A percentile compares a stretch with the other conserved stretches of the same genome.
These are phyloP conservation scores for Burhinus oedicnemus DNA, from an alignment of 2,113 vertebrate species.

Conservation along the genomic window DNA sequence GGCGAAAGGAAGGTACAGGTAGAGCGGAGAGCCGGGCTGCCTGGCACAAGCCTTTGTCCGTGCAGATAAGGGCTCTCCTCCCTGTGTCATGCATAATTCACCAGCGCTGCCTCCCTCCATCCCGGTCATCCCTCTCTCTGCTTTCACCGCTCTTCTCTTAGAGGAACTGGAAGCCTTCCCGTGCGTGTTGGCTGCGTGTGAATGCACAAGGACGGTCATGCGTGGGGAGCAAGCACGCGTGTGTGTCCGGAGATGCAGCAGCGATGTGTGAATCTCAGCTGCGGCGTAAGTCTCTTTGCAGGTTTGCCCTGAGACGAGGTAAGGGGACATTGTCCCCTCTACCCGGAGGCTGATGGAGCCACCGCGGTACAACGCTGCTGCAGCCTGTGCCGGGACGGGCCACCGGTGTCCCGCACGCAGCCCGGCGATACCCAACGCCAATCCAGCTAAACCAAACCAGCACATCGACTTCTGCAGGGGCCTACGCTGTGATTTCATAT, in stretches of 20 bases:
- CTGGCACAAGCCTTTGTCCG: conserved; percentile 55
- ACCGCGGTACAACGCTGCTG: accelerated
- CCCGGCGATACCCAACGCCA: accelerated
- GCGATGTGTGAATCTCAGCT: accelerated
- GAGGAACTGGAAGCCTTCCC: neutral
- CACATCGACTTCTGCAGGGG: accelerated
- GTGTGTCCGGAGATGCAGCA: neutral
- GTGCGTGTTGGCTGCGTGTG: accelerated
- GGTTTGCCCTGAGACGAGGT: neutral
- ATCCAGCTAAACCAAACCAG: neutral
- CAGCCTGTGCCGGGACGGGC: accelerated
- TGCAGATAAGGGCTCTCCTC: conserved; percentile 65
- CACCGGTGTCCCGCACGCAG: accelerated
- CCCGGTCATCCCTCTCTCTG: conserved; percentile 8
- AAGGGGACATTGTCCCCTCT: neutral
- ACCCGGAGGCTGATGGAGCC: accelerated
- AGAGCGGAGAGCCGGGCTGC: conserved; percentile 20
- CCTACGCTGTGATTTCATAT: neutral
- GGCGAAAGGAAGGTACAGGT: conserved; percentile 60
- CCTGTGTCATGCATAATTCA: conserved; percentile 73
- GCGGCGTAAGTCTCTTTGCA: accelerated
- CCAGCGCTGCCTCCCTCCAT: neutral
- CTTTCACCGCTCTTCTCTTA: neutral
- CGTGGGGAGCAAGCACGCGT: accelerated
- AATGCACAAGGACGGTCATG: accelerated